Base-by-base conservation (phyloP, 1,140 invertebrate genomes). In the Drosophila sp. region DNA sequence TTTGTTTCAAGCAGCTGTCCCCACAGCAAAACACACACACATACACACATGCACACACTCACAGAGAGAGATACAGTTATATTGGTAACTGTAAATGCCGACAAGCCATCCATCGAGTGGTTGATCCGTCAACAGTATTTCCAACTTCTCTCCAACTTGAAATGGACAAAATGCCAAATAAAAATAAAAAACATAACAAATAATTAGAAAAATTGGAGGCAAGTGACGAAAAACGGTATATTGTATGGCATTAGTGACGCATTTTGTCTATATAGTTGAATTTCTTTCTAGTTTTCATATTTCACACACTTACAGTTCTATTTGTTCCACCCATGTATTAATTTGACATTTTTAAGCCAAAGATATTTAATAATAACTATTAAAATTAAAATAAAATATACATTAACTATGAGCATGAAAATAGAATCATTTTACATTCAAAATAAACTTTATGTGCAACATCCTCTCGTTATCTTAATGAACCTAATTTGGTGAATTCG, bases 1-100 rank as follows among this genome's bases (percentile, higher is more conserved):
- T 82, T 87, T 90, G 67, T 90, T 82, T 58, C 61, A 61, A 69
- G 25, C 87, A 90, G 82, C 81, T 86, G 81, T 80, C 82, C 82
- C 72, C 66, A 71, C 56, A 59, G 51, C 57, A 50, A 43, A 58
- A n/a, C 36, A 38, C 36, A 38, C 36, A 13, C n/a, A 9, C 34
- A 11, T 21, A 65, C 40, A 46, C 45, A 53, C 66, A 18, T 27
- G 34, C 36, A n/a, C 48, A 34, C 25, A 14, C 51, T 59, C 34
- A 27, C 34, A 53, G 14, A 16, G 14, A 27, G 29, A 7, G 0
- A 8, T 14, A 51, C 14, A 18, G 29, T 8, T 36, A 36, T 8
- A 38, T 34, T 36, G 43, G n/a, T 62, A 51, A 51, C 57, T 69
- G 65, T 69, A 61, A 69, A 61, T 67, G 64, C 64, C 34, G 16